These are phyloP conservation scores for Lophura nycthemera DNA, from an alignment of 2,113 vertebrate genomes.

Conservation along the genomic window DNA sequence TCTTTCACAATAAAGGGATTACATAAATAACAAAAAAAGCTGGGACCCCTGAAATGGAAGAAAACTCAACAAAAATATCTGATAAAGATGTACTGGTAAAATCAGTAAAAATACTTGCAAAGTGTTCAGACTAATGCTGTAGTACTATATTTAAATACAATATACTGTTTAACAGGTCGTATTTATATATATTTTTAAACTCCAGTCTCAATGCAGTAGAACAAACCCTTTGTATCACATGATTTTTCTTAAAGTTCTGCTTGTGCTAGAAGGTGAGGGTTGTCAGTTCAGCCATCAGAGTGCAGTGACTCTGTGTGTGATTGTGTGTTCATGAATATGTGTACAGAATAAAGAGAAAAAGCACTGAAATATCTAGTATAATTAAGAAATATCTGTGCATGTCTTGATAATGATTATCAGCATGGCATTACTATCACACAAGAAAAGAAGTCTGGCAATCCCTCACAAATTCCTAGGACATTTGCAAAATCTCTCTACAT, in stretches of 20 bases:
- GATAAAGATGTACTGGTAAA: background rate
- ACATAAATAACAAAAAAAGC: background rate
- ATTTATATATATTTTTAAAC: background rate
- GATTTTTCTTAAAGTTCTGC: background rate
- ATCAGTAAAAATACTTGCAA: background rate
- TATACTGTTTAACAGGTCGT: background rate
- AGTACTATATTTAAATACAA: background rate
- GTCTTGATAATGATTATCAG: background rate
- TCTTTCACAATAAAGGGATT: background rate
- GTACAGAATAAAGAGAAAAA: background rate
- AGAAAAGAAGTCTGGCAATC: background rate
- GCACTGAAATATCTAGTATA: background rate
- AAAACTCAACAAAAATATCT: background rate
- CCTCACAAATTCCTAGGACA: background rate
- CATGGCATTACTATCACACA: background rate
- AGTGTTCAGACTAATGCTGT: background rate
- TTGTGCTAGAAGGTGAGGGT: background rate
- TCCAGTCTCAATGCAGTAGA: background rate
- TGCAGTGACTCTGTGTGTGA: background rate
- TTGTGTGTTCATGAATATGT: background rate
- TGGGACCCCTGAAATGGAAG: background rate
- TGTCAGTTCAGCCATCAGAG: background rate
- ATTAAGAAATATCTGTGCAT: background rate
- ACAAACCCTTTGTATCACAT: background rate
- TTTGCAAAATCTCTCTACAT: background rate